Percentiles rank a stretch among this genome's conserved stretches.
These are phyloP conservation scores for Chaunax sp. DNA, from an alignment of 2,797 vertebrate species.

Conservation along the genomic window DNA sequence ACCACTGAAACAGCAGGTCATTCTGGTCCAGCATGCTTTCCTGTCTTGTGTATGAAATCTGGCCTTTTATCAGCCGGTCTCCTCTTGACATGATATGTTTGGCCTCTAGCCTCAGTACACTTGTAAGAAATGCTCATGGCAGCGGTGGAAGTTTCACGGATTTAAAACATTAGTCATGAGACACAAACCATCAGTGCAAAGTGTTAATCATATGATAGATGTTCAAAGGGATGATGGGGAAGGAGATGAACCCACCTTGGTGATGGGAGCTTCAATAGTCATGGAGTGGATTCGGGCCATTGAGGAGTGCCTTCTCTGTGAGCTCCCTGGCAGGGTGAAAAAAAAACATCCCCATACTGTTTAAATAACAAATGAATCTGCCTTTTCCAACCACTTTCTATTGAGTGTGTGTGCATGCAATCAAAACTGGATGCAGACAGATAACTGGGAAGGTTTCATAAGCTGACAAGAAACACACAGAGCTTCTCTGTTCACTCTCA, in stretches of 20 bases:
- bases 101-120: conserved; percentile 36
- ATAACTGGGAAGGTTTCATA: conserved; percentile 51
- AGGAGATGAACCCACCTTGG: conserved; percentile 87
- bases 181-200: conserved; percentile 35
- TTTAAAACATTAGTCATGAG: conserved; percentile 61
- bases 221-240: conserved; percentile 16
- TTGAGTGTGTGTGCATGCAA: conserved; percentile 41
- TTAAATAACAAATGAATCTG: conserved; percentile 28
- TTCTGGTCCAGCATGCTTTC: conserved; percentile 43
- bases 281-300: conserved; percentile 98
- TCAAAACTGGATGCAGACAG: conserved; percentile 58
- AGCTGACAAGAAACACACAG: conserved; percentile 36
- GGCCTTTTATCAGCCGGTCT: conserved; percentile 63
- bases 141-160: conserved; percentile 39
- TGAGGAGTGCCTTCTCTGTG: conserved; percentile 94
- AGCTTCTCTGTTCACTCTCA: conserved; percentile 80
- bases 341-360: background rate
- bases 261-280: conserved; percentile 98
- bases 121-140: conserved; percentile 55
- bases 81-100: conserved; percentile 44
- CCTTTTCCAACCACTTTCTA: conserved; percentile 33
- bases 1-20: conserved; percentile 59
- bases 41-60: conserved; percentile 58
- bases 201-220: conserved; percentile 54
- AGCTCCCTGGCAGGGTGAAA: conserved; percentile 84